These are phyloP conservation scores for Drosophila flavopinicola DNA, from an alignment of 2,888 invertebrate species.

Conservation along the genomic window DNA sequence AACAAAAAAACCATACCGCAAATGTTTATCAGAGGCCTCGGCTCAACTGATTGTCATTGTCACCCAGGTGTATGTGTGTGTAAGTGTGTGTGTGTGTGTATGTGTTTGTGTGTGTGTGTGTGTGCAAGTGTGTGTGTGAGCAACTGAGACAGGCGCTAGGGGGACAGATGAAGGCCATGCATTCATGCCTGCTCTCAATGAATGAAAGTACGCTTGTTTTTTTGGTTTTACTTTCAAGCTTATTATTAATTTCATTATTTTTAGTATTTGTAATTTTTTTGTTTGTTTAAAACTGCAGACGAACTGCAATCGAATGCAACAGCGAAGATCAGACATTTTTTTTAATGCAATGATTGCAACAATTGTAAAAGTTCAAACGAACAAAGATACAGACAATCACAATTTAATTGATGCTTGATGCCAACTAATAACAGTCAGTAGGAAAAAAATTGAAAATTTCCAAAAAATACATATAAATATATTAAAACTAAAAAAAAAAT, in stretches of 20 bases:
- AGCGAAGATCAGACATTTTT: conserved; percentile 20
- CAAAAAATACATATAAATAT: no score
- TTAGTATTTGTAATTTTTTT: conserved; percentile 25
- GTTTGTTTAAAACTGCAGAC: conserved; percentile 26
- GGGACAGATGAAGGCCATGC: conserved; percentile 47
- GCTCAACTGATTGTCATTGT: conserved; percentile 49
- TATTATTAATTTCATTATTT: conserved; percentile 26
- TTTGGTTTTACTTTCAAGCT: conserved; percentile 27
- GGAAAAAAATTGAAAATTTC: no score
- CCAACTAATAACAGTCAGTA: no score
- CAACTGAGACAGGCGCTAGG: background rate
- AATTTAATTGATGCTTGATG: no score
- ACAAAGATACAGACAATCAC: no score
- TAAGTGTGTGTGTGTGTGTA: conserved; percentile 11
- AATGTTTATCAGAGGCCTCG: conserved; percentile 32
- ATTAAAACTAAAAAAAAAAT: no score
- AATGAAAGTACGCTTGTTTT: conserved; percentile 64
- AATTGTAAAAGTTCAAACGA: conserved; percentile 27
- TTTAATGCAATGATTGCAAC: conserved; percentile 15
- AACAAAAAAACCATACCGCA: background rate
- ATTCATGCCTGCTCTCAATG: conserved; percentile 38
- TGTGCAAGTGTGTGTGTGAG: background rate
- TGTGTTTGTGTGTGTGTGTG: conserved; percentile 18
- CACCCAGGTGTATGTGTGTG: conserved; percentile 17
- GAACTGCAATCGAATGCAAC: conserved; percentile 59